Conservation (phyloP, 2,113 vertebrate genomes). For the Daphoenositta chrysoptera region DNA sequence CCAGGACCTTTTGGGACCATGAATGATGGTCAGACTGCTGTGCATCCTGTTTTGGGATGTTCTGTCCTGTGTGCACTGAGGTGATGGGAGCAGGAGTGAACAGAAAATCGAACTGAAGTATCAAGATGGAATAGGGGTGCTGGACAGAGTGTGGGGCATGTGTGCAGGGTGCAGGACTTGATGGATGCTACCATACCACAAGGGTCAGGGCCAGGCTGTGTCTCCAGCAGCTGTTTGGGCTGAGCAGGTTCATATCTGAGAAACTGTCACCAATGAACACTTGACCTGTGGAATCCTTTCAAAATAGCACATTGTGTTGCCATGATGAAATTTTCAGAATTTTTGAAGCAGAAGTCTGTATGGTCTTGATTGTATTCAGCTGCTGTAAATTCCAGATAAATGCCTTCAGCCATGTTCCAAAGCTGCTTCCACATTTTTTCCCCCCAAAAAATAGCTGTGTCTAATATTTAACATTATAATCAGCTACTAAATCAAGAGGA, state of each 20-base stretch:
- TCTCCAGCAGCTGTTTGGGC: neutral
- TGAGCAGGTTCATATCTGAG: neutral
- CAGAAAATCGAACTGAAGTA: neutral
- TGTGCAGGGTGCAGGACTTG: neutral
- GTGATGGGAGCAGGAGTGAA: neutral
- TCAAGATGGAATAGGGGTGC: neutral
- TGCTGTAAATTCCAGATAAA: neutral
- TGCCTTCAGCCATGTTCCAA: neutral
- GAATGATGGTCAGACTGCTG: neutral
- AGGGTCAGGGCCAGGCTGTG: neutral
- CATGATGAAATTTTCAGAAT: neutral
- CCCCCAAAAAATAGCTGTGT: neutral
- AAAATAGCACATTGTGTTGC: neutral
- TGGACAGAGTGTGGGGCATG: neutral
- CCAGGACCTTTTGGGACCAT: neutral
- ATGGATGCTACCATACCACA: rapidly evolving
- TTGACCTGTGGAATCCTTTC: neutral
- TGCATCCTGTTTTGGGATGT: rapidly evolving
- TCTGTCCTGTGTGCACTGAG: neutral
- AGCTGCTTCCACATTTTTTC: neutral
- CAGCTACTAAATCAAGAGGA: neutral
- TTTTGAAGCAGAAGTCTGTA: neutral
- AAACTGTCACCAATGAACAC: neutral
- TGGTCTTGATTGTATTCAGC: neutral
- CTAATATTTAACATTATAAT: neutral